phyloP scores from a whole-genome alignment of 2,113 vertebrate genomes.

The Chloroceryle aenea region DNA sequence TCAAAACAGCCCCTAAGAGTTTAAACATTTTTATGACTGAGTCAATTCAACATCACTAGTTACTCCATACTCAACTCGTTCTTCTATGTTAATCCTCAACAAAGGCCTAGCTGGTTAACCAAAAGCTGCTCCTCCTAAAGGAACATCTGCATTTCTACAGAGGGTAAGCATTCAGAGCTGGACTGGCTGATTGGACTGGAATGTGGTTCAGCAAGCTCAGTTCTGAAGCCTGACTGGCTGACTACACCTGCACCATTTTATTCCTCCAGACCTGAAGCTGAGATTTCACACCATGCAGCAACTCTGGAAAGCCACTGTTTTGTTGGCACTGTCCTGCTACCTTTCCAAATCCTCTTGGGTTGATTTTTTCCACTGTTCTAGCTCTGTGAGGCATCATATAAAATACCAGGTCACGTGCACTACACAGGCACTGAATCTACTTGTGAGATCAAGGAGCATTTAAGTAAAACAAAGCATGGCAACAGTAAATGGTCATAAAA shows the following conservation, averaged over 20 bases:
- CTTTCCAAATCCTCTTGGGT: background rate
- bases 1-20: background rate
- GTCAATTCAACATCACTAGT: background rate
- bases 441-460: background rate
- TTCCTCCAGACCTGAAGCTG: background rate
- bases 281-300: background rate
- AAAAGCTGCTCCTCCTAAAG: slow-evolving; percentile 13
- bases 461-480: background rate
- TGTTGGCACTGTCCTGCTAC: background rate
- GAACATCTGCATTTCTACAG: slow-evolving; percentile 22
- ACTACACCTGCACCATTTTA: background rate
- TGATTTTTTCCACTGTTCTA: background rate
- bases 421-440: background rate
- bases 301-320: background rate
- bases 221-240: background rate
- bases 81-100: background rate
- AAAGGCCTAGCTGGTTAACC: background rate
- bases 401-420: background rate
- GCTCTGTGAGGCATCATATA: rapidly evolving
- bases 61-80: slow-evolving; percentile 30
- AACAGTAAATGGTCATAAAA: background rate
- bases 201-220: slow-evolving; percentile 17
- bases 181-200: background rate
- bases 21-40: background rate
- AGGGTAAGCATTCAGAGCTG: background rate